These are phyloP conservation scores for Galago senegalensis DNA, from an alignment of 2,797 vertebrate genomes.

Conservation along the genomic window DNA sequence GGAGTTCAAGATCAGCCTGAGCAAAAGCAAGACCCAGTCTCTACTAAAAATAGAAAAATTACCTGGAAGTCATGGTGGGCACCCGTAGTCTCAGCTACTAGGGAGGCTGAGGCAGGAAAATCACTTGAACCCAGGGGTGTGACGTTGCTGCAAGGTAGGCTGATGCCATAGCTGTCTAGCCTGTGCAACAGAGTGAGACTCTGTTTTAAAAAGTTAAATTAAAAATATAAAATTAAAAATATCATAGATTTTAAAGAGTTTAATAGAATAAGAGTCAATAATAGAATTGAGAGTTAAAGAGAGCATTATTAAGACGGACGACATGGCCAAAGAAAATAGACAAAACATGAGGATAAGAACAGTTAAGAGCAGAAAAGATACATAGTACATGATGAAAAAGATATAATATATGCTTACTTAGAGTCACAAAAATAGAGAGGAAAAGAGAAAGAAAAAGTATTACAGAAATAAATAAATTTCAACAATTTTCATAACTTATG, in stretches of 20 bases:
- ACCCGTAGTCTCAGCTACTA: no score
- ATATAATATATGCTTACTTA: neutral
- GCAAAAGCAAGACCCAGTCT: no score
- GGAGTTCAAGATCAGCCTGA: no score
- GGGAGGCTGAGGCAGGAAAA: no score
- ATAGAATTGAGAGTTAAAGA: neutral
- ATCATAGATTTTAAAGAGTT: neutral
- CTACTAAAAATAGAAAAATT: no score
- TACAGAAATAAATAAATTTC: neutral
- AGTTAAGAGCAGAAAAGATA: neutral
- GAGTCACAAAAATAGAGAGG: neutral
- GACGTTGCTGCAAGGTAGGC: no score
- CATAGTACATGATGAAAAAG: neutral
- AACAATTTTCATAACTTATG: neutral
- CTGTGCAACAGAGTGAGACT: no score
- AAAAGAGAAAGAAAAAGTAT: neutral
- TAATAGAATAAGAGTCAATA: neutral
- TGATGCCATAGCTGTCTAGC: no score
- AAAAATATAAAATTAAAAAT: slow-evolving; percentile 1
- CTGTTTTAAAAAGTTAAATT: neutral
- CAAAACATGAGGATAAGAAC: neutral
- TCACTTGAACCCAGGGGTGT: no score
- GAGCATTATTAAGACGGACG: neutral
- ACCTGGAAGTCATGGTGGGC: no score
- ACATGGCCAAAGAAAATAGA: neutral